Evolutionary conservation across 2,888 invertebrate species (phyloP).

Genomic region (Athalia rosae): DNA sequence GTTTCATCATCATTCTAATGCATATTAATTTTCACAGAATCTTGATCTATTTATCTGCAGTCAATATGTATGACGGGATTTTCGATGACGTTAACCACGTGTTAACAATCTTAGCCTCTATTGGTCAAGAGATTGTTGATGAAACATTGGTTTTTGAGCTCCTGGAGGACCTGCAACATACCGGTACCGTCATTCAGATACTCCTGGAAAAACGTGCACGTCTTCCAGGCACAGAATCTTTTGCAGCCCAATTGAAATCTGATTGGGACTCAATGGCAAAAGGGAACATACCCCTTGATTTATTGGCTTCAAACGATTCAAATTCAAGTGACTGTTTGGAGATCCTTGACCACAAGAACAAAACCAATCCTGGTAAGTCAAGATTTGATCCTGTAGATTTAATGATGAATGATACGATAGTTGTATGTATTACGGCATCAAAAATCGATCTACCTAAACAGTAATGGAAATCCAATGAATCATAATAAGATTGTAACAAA

Average conservation of each 20-base stretch:
- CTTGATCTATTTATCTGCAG: background rate
- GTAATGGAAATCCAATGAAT: background rate
- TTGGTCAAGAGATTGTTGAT: conserved; percentile 48
- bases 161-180: conserved; percentile 47
- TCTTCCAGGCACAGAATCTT: too few species aligned
- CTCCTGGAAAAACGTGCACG: conserved; percentile 43
- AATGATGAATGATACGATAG: background rate
- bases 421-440: background rate
- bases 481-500: background rate
- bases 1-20: background rate
- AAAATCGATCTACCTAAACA: too few species aligned
- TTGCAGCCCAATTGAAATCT: too few species aligned
- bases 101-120: conserved; percentile 42
- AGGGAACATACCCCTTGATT: too few species aligned
- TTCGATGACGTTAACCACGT: conserved; percentile 49
- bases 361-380: background rate
- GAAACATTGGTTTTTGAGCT: conserved; percentile 51
- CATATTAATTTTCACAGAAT: background rate
- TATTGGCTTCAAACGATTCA: background rate
- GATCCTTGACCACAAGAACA: background rate
- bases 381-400: conserved; percentile 1
- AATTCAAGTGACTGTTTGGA: conserved; percentile 6
- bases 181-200: conserved; percentile 46
- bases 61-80: conserved; percentile 50
- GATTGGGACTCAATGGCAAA: background rate